A percentile compares a stretch with the other conserved stretches of the same genome.
These are phyloP conservation scores for Agonopterix arenella DNA, from an alignment of 2,888 invertebrate genomes.

Conservation along the genomic window DNA sequence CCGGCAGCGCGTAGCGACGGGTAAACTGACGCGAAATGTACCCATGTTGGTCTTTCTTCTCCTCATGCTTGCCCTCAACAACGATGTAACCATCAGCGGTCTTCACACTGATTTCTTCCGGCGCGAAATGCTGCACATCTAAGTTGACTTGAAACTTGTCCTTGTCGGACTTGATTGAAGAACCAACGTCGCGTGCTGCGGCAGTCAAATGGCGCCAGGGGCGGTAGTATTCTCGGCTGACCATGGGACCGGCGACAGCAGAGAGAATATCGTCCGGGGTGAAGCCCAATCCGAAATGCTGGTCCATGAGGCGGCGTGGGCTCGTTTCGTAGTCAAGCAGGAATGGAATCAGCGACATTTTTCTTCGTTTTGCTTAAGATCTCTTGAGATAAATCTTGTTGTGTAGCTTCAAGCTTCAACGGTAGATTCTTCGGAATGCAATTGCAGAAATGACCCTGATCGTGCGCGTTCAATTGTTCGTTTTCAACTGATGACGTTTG, in stretches of 20 bases:
- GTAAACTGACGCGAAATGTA: conserved; percentile 84
- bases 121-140: conserved; percentile 86
- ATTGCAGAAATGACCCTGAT: neutral
- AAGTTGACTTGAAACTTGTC: conserved; percentile 81
- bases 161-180: conserved; percentile 68
- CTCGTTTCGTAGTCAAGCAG: conserved; percentile 55
- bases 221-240: conserved; percentile 51
- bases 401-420: no score
- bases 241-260: conserved; percentile 29
- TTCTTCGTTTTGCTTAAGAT: conserved; percentile 11
- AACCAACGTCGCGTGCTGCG: conserved; percentile 65
- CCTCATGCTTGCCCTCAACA: conserved; percentile 87
- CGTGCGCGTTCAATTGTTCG: conserved; percentile 20
- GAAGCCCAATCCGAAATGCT: conserved; percentile 72
- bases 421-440: neutral
- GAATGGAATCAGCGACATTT: conserved; percentile 71
- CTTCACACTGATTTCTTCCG: conserved; percentile 86
- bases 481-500: conserved; percentile 33
- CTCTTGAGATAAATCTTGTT: conserved; percentile 4
- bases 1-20: conserved; percentile 81
- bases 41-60: conserved; percentile 85
- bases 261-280: conserved; percentile 65
- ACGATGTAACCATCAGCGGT: conserved; percentile 81
- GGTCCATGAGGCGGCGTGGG: conserved; percentile 66
- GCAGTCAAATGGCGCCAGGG: conserved; percentile 65